phyloP scores from a whole-genome alignment of 37 sponge, comb jelly and placozoan species.

The Petrosia ficiformis region DNA sequence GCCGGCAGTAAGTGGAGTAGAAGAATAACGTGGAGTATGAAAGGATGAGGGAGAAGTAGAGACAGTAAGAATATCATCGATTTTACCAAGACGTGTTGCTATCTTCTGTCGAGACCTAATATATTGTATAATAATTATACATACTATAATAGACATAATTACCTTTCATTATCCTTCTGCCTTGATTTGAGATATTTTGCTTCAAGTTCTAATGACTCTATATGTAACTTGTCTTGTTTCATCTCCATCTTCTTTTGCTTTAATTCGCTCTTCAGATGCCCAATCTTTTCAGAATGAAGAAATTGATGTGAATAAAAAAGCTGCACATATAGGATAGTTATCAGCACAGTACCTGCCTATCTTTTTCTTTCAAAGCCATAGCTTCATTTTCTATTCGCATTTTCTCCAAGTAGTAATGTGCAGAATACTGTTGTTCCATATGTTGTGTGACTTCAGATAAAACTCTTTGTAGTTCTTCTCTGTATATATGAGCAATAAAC shows the following conservation, averaged over 20 bases:
- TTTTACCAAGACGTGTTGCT: slow-evolving; percentile 36
- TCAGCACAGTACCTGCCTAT: slow-evolving; percentile 30
- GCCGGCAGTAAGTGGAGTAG: slow-evolving; percentile 1
- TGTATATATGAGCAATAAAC: slow-evolving; percentile 11
- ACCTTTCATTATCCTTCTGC: slow-evolving; percentile 57
- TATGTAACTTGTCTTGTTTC: slow-evolving; percentile 34
- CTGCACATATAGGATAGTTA: neutral
- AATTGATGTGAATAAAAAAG: neutral
- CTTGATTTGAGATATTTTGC: slow-evolving; percentile 24
- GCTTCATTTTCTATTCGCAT: slow-evolving; percentile 58
- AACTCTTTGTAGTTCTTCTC: slow-evolving; percentile 62
- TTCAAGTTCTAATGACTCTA: slow-evolving; percentile 33
- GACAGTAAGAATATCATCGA: slow-evolving; percentile 36
- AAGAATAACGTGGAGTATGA: neutral
- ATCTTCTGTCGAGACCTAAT: neutral
- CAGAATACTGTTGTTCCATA: slow-evolving; percentile 65
- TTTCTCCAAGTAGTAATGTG: slow-evolving; percentile 61
- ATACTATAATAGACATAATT: no score
- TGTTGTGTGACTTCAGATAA: slow-evolving; percentile 61
- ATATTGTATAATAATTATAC: no score
- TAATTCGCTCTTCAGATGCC: slow-evolving; percentile 40
- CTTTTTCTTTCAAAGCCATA: slow-evolving; percentile 48
- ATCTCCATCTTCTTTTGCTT: slow-evolving; percentile 16
- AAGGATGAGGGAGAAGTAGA: neutral
- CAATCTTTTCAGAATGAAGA: slow-evolving; percentile 20